Percentiles rank a stretch among this genome's conserved stretches.
phyloP scores from a whole-genome alignment of 1,140 invertebrate genomes.

The Aphis gossypii region DNA sequence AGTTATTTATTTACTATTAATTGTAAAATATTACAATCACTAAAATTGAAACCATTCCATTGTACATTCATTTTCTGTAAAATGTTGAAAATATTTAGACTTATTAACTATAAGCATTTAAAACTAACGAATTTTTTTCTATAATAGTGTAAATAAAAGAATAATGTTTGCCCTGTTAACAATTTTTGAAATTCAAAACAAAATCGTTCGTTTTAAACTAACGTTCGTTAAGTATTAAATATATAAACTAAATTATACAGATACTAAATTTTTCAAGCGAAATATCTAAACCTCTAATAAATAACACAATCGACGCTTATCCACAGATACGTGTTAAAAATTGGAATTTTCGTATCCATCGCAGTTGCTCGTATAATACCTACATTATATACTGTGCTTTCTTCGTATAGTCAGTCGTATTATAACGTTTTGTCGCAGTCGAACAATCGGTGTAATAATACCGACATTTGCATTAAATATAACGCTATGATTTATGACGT shows the following conservation, averaged over 20 bases:
- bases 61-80: too few relatives aligned
- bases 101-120: too few relatives aligned
- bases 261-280: background rate
- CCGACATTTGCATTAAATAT: background rate
- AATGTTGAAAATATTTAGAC: too few relatives aligned
- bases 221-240: too few relatives aligned
- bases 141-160: background rate
- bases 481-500: background rate
- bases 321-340: too few relatives aligned
- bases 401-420: background rate
- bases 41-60: too few relatives aligned
- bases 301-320: background rate
- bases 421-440: background rate
- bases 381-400: too few relatives aligned
- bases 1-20: too few relatives aligned
- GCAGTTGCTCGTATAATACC: background rate
- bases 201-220: background rate
- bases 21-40: too few relatives aligned
- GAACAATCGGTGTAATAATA: background rate
- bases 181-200: background rate
- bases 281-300: background rate
- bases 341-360: background rate
- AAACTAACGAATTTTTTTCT: too few relatives aligned
- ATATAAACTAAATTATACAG: too few relatives aligned
- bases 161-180: background rate